Percentiles rank a stretch among this genome's conserved stretches.
Evolutionary conservation across 1,140 invertebrate genomes (phyloP).

Genomic region (Hylyphantes graminicola): DNA sequence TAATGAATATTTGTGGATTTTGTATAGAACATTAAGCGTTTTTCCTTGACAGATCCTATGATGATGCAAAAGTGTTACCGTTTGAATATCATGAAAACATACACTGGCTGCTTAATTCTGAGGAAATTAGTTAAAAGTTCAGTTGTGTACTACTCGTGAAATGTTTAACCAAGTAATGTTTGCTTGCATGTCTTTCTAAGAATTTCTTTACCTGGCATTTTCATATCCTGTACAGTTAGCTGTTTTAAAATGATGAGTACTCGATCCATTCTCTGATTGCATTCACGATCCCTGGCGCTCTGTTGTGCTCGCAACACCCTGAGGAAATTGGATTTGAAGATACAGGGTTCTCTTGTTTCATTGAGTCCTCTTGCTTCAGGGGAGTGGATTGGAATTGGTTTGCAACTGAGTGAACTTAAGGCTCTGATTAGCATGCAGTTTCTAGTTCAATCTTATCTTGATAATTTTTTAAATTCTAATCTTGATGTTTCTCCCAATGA

Average conservation of each 20-base stretch:
- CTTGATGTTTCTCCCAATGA: too few species aligned
- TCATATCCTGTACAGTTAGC: background rate
- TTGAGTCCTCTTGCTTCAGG: background rate
- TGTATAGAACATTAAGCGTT: background rate
- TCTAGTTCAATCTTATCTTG: too few species aligned
- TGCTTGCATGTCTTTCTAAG: background rate
- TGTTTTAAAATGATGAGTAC: constrained; percentile 26
- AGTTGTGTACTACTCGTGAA: too few species aligned
- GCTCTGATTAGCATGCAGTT: constrained; percentile 7
- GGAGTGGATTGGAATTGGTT: background rate
- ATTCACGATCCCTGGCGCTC: background rate
- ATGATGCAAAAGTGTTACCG: too few species aligned
- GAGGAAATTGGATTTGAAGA: background rate
- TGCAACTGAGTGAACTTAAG: constrained; percentile 14
- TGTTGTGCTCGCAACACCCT: constrained; percentile 10
- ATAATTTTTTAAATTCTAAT: too few species aligned
- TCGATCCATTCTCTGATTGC: constrained; percentile 49
- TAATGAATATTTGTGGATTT: background rate
- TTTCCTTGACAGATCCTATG: background rate
- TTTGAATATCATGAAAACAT: too few species aligned
- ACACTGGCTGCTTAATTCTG: too few species aligned
- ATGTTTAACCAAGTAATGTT: too few species aligned
- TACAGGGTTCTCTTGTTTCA: constrained; percentile 40
- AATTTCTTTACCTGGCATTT: background rate
- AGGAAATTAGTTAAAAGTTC: too few species aligned